Base-by-base conservation (phyloP, 2,797 vertebrate species). In the Pseudocheirus occidentalis region DNA sequence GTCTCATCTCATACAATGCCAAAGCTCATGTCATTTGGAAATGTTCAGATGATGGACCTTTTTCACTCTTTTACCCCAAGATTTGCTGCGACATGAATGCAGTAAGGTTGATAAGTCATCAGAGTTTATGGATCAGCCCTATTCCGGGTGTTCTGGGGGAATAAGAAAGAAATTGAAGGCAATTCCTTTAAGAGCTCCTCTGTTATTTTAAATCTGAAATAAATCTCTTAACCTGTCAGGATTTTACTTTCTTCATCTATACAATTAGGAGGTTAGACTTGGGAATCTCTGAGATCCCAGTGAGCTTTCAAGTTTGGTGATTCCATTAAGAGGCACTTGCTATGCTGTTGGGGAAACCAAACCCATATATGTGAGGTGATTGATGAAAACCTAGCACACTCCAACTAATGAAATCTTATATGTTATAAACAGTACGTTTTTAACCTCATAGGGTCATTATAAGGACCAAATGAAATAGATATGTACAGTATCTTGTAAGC, bases 11-110 rank as follows among this genome's bases (percentile, higher is more conserved):
- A 46, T 46, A 92, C 10, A 50, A 4, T 81, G 28, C 59, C 57
- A 94, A 90, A 93, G 89, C 46, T 96, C 91, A 91, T 40, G 2
- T 58, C 92, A 66, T 58, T 93, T 50, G n/a, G 90, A 95, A 95
- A 90, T 81, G 11, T 14, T 59, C 21, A 55, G 18, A 7, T 92
- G 90, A 34, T 81, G 46, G 96, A 34, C 34, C 52, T 55, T 29
- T 73, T 29, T 54, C 34, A 95, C 53, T 89, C 59, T 62, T 24
- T 46, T 9, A 46, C 24, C 66, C 40, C 66, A 81, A 46, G 7
- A 7, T 87, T 87, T 46, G 40, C 73, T 87, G 73, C 24, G 12
- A 31, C 24, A 21, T 92, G 46, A 95, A 93, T 0, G 93, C 50
- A 95, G 50, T 16, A 59, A 92, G 21, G 24, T 87, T 87, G 9